Percentiles rank a stretch among this genome's conserved stretches.
phyloP scores from a whole-genome alignment of 2,888 invertebrate species.

The Labia minor region DNA sequence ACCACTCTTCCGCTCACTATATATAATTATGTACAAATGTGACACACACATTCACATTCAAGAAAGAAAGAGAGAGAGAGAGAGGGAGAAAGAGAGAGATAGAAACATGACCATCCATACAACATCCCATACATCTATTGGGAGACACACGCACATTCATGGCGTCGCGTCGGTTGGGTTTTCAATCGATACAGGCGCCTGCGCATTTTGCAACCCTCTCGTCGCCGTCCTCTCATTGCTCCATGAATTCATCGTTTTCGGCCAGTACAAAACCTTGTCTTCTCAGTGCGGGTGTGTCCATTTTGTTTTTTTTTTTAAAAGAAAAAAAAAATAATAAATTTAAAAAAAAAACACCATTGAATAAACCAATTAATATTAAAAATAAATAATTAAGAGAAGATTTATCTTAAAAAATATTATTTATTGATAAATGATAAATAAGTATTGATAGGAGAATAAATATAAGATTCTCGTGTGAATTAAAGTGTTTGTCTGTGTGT shows the following conservation, averaged over 20 bases:
- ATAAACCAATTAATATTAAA: no score
- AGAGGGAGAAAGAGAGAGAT: no score
- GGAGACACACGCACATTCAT: slow-evolving; percentile 16
- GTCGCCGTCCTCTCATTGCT: slow-evolving; percentile 29
- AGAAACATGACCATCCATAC: background rate
- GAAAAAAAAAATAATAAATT: no score
- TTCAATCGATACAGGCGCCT: slow-evolving; percentile 33
- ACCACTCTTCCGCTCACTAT: no score
- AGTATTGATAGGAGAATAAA: no score
- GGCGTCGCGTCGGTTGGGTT: slow-evolving; percentile 25
- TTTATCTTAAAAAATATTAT: no score
- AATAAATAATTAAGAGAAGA: no score
- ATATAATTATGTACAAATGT: no score
- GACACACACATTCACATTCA: no score
- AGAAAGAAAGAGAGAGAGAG: no score
- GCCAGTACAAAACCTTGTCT: slow-evolving; percentile 32
- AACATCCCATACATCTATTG: slow-evolving; percentile 1
- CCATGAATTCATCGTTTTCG: slow-evolving; percentile 29
- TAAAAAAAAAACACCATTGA: background rate
- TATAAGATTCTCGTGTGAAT: background rate
- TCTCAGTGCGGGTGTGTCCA: slow-evolving; percentile 34
- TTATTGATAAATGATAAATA: no score
- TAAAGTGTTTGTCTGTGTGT: background rate
- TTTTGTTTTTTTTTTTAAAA: background rate
- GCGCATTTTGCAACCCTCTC: slow-evolving; percentile 29